Percentiles rank a stretch among this genome's conserved stretches.
phyloP scores from a whole-genome alignment of 1,140 invertebrate genomes.

The Goniozus legneri region DNA sequence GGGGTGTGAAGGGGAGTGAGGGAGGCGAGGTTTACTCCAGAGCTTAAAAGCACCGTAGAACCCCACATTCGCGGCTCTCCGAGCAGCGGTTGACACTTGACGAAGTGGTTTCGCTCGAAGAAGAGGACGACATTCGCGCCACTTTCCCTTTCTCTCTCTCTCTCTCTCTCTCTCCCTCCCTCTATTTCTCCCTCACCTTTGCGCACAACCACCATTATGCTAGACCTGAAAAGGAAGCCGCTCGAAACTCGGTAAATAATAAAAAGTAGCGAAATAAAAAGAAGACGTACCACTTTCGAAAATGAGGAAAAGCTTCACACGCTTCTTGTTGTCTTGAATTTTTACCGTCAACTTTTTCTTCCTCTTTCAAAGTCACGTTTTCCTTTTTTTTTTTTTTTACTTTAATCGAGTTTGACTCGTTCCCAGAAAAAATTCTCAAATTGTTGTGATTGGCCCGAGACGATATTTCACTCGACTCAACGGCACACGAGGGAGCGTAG shows the following conservation, averaged over 20 bases:
- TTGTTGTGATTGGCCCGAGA: background rate
- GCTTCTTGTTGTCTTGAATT: too few relatives aligned
- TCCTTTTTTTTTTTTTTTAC: too few relatives aligned
- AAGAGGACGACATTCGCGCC: background rate
- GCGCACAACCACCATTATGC: conserved; percentile 7
- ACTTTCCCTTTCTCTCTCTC: conserved; percentile 8
- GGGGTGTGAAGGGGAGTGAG: too few relatives aligned
- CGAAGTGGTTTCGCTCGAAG: background rate
- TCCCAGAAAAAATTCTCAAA: conserved; percentile 3
- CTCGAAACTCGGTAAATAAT: conserved; percentile 15
- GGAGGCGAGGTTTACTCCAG: too few relatives aligned
- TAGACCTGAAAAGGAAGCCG: conserved; percentile 1
- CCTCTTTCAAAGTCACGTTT: too few relatives aligned
- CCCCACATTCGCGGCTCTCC: too few relatives aligned
- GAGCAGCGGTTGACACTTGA: conserved; percentile 5
- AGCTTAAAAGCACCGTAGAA: too few relatives aligned
- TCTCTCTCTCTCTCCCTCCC: background rate
- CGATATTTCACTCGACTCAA: conserved; percentile 2
- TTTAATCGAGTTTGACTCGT: background rate
- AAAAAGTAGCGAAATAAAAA: conserved; percentile 13
- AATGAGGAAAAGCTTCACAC: too few relatives aligned
- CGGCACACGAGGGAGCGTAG: conserved; percentile 5
- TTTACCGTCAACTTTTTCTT: too few relatives aligned
- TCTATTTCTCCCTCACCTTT: background rate
- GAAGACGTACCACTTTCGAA: conserved; percentile 13